Conservation (phyloP, 2,113 vertebrate species). For the Phoxinus phoxinus region DNA sequence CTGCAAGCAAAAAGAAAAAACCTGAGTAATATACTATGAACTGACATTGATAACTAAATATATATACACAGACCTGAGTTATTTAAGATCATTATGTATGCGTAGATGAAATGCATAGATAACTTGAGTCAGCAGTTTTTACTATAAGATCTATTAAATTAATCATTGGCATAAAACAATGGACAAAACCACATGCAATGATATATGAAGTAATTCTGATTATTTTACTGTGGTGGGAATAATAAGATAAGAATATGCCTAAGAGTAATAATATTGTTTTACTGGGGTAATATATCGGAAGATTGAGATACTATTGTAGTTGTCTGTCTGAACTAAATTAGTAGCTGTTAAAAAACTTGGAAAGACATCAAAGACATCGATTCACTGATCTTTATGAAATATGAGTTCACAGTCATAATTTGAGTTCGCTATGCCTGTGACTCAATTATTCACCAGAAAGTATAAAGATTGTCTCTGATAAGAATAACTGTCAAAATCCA, state of each 20-base stretch:
- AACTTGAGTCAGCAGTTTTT: not conserved
- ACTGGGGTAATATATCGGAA: not conserved
- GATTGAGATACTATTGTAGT: not conserved
- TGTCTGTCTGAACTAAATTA: slow-evolving; percentile 35
- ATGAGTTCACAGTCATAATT: slow-evolving; percentile 21
- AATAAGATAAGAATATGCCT: not conserved
- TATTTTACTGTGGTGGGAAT: not conserved
- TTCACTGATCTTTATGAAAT: slow-evolving; percentile 35
- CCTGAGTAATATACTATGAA: slow-evolving; percentile 4
- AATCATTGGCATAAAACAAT: not conserved
- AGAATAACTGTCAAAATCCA: not conserved
- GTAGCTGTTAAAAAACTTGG: slow-evolving; percentile 37
- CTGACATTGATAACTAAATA: not conserved
- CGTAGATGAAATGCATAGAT: not conserved
- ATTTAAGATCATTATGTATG: not conserved
- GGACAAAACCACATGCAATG: not conserved
- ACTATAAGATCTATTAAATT: not conserved
- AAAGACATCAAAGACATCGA: slow-evolving; percentile 39
- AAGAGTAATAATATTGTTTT: not conserved
- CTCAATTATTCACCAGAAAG: slow-evolving; percentile 6
- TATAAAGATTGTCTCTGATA: slow-evolving; percentile 14
- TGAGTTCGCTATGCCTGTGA: not conserved
- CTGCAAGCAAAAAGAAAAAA: slow-evolving; percentile 68
- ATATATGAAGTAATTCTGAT: not conserved
- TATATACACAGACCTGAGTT: not conserved